phyloP scores from a whole-genome alignment of 2,797 vertebrate species.

The Peromyscus attwateri region DNA sequence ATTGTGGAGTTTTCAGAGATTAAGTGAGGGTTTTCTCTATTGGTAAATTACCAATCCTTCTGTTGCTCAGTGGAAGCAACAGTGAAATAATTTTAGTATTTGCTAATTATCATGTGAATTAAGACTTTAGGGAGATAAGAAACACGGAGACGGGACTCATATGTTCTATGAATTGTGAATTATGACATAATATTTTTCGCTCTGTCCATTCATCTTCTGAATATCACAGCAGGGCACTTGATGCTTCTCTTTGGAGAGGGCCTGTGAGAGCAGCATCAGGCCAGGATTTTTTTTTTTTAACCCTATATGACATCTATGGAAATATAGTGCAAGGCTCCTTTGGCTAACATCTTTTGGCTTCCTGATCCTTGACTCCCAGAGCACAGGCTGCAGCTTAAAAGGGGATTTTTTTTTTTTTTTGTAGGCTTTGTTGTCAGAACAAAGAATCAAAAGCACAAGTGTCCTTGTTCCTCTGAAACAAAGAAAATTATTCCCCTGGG shows the following conservation, averaged over 20 bases:
- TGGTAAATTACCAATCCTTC: neutral
- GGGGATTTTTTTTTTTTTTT: neutral
- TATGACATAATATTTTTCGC: slow-evolving; percentile 1
- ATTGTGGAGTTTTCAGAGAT: slow-evolving; percentile 5
- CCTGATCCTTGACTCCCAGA: slow-evolving; percentile 21
- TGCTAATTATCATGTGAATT: neutral
- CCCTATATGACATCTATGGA: neutral
- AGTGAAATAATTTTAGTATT: neutral
- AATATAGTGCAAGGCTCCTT: neutral
- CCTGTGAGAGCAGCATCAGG: neutral
- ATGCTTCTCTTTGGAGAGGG: neutral
- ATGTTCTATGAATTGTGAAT: neutral
- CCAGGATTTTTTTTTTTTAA: fast-evolving
- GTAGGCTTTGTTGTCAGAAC: slow-evolving; percentile 54
- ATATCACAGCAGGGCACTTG: neutral
- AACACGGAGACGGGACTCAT: neutral
- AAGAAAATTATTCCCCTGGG: slow-evolving; percentile 28
- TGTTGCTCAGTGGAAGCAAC: neutral
- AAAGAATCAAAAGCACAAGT: neutral
- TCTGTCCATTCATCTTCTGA: slow-evolving; percentile 16
- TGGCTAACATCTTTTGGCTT: neutral
- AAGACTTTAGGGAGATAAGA: neutral
- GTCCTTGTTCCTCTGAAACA: neutral
- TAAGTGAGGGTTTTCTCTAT: neutral
- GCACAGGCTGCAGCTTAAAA: slow-evolving; percentile 27